These are phyloP conservation scores for Caradrina kadenii DNA, from an alignment of 2,888 invertebrate genomes.

Conservation along the genomic window DNA sequence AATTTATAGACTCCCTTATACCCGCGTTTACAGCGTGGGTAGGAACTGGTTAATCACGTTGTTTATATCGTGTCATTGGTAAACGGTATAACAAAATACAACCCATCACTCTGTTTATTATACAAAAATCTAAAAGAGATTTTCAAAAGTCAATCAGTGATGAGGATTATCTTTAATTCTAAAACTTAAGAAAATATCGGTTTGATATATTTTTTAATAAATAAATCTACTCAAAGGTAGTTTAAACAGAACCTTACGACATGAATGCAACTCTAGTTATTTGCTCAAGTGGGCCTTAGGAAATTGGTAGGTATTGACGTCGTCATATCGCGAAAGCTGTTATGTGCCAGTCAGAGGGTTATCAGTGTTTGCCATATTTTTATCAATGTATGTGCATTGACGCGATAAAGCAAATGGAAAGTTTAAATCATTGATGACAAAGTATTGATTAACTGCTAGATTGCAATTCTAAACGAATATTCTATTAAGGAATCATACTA, in stretches of 20 bases:
- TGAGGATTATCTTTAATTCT: too few relatives aligned
- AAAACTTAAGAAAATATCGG: too few relatives aligned
- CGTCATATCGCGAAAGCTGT: conserved; percentile 29
- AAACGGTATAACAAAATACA: too few relatives aligned
- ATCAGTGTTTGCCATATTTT: conserved; percentile 54
- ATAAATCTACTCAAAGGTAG: too few relatives aligned
- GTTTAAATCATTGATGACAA: conserved; percentile 42
- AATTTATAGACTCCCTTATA: conserved; percentile 1
- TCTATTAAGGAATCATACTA: background rate
- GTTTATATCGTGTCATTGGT: too few relatives aligned
- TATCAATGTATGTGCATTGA: conserved; percentile 56
- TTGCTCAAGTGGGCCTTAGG: conserved; percentile 13
- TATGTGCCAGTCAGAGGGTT: conserved; percentile 55
- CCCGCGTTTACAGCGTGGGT: too few relatives aligned
- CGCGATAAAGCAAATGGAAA: conserved; percentile 61
- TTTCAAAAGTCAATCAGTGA: too few relatives aligned
- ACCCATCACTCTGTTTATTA: too few relatives aligned
- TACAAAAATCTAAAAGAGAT: too few relatives aligned
- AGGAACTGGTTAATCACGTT: too few relatives aligned
- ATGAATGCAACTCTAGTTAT: background rate
- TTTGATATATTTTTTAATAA: too few relatives aligned
- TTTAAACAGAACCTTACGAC: too few relatives aligned
- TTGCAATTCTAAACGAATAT: conserved; percentile 2
- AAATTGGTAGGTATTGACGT: conserved; percentile 16
- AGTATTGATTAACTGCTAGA: conserved; percentile 25